A percentile compares a stretch with the other conserved stretches of the same genome.
These are phyloP conservation scores for Prionailurus bengalensis DNA, from an alignment of 2,113 vertebrate genomes.

Conservation along the genomic window DNA sequence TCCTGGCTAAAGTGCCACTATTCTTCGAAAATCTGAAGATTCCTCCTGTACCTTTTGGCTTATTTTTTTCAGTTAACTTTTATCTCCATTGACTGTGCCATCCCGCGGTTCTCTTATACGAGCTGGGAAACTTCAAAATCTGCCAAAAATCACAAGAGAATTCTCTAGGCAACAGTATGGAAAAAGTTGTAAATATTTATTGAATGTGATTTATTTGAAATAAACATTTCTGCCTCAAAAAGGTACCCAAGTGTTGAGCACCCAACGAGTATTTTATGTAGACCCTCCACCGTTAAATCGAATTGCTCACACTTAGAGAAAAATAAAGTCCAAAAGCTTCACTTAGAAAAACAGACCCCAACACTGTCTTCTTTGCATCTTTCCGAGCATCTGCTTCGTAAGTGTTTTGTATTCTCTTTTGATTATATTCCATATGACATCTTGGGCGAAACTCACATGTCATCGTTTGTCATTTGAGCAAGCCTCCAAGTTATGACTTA, in stretches of 20 bases:
- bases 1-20: neutral
- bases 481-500: neutral
- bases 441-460: neutral
- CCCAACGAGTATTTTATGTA: neutral
- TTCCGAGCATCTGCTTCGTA: neutral
- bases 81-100: neutral
- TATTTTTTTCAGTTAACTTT: neutral
- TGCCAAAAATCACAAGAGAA: neutral
- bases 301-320: neutral
- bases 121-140: conserved; percentile 15
- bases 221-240: neutral
- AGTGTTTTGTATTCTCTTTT: neutral
- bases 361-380: neutral
- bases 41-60: neutral
- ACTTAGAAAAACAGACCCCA: neutral
- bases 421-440: neutral
- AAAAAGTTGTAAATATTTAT: neutral
- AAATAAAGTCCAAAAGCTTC: neutral
- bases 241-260: neutral
- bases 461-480: neutral
- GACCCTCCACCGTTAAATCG: neutral
- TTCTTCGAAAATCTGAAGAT: neutral
- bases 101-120: neutral
- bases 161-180: neutral
- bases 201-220: conserved; percentile 5